Base-by-base conservation (phyloP, 2,888 invertebrate species). In the Standfussiana lucernea region DNA sequence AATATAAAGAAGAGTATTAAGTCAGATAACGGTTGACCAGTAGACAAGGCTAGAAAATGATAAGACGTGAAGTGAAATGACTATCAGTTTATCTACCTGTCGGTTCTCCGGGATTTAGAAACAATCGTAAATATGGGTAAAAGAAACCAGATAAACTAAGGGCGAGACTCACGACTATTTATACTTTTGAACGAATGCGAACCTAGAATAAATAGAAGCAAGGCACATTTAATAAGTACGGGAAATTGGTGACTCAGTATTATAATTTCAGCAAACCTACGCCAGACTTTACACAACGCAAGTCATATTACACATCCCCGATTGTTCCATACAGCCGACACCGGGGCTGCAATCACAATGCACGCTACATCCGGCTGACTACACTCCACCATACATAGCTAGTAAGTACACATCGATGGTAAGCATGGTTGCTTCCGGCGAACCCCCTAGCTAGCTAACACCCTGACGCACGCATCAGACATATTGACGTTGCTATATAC, bases 321-420 rank as follows among this genome's bases (percentile, higher is more conserved):
- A 78, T 65, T 53, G 66, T 70, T 72, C n/a, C 32, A 68, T 64
- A 61, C 40, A 74, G 24, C 42, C 67, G 70, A 66, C 71, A 72
- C 75, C 35, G 70, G 65, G 76, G 70, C 71, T 75, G 80, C 82
- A 76, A 75, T 79, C 40, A 84, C 82, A 79, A 81, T 68, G 85
- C 74, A 77, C 42, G 65, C 80, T 67, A 86, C 80, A 82, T 89
- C 89, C 89, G 86, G 70, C 70, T n/a, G 56, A 62, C 66, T 71
- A 72, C 45, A 72, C 62, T 15, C 28, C 45, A 70, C 69, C 72
- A 72, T 76, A 79, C 70, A 37, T 64, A 77, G 62, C 77, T 50
- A 71, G 59, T 32, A 32, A 35, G 67, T 72, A 83, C 66, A 75
- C 70, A 72, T 80, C 71, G 72, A 84, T 77, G 80, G 70, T 68